Evolutionary conservation across 2,888 invertebrate species (phyloP).

Genomic region (Lacanobia oleracea): DNA sequence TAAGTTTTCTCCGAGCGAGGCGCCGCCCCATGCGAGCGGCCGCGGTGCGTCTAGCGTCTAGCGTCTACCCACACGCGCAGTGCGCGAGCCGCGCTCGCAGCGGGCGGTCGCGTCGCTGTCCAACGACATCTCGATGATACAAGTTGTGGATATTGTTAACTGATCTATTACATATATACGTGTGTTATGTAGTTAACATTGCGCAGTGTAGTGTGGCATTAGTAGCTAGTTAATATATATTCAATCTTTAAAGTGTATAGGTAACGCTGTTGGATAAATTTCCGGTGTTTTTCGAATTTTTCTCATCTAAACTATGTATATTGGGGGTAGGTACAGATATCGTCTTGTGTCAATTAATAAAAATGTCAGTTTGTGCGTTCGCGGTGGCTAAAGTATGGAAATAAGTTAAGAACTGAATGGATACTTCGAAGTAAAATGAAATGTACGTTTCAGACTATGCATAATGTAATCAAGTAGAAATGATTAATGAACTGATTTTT

Average conservation of each 20-base stretch:
- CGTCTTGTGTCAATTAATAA: slow-evolving; percentile 88
- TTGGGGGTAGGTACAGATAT: slow-evolving; percentile 86
- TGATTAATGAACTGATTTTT: slow-evolving; percentile 47
- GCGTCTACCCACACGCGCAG: not conserved
- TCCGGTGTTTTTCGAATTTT: slow-evolving; percentile 76
- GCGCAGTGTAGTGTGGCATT: slow-evolving; percentile 81
- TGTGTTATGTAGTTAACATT: slow-evolving; percentile 87
- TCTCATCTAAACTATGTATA: slow-evolving; percentile 84
- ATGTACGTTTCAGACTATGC: slow-evolving; percentile 44
- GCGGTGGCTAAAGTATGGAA: slow-evolving; percentile 58
- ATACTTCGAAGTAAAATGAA: slow-evolving; percentile 43
- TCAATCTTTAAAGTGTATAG: slow-evolving; percentile 86
- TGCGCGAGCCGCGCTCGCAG: slow-evolving; percentile 14
- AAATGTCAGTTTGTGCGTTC: slow-evolving; percentile 66
- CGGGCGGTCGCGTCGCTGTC: slow-evolving; percentile 68
- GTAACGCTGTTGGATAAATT: slow-evolving; percentile 78
- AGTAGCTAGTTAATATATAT: slow-evolving; percentile 86
- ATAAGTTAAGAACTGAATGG: slow-evolving; percentile 41
- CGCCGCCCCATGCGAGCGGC: slow-evolving; percentile 31
- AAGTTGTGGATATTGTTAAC: slow-evolving; percentile 79
- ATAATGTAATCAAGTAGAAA: slow-evolving; percentile 51
- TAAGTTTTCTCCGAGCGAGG: slow-evolving; percentile 70
- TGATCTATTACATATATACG: slow-evolving; percentile 79
- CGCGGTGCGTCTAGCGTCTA: no score
- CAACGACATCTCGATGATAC: slow-evolving; percentile 76